These are phyloP conservation scores for Athene noctua DNA, from an alignment of 2,113 vertebrate species.

Conservation along the genomic window DNA sequence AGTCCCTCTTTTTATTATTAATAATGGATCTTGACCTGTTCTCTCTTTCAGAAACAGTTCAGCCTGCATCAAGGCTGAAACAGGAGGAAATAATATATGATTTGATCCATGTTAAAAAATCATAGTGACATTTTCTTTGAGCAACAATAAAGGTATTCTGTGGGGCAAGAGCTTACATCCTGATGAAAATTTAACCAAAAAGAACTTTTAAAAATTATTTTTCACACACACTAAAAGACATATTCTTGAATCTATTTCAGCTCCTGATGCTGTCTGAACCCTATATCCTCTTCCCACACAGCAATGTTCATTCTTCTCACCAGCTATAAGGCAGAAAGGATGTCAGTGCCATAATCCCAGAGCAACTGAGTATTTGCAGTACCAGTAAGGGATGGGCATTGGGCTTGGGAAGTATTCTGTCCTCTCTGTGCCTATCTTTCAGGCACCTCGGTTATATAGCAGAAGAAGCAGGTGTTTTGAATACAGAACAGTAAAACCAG, in stretches of 20 bases:
- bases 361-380: neutral
- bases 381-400: neutral
- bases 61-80: neutral
- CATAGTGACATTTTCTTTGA: neutral
- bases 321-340: neutral
- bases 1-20: neutral
- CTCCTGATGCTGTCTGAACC: neutral
- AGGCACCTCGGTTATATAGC: neutral
- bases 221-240: neutral
- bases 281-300: neutral
- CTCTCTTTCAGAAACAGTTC: neutral
- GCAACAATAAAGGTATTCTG: neutral
- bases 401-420: neutral
- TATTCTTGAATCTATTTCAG: neutral
- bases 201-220: neutral
- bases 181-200: neutral
- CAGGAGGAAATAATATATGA: neutral
- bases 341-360: neutral
- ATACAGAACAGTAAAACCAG: neutral
- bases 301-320: neutral
- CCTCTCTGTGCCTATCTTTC: neutral
- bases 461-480: neutral
- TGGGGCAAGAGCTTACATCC: neutral
- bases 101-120: neutral
- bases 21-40: neutral